Evolutionary conservation across 2,888 invertebrate species (phyloP), one percentile per base, ranked within the genome.

Genomic region (Hoplodrina ambigua): DNA sequence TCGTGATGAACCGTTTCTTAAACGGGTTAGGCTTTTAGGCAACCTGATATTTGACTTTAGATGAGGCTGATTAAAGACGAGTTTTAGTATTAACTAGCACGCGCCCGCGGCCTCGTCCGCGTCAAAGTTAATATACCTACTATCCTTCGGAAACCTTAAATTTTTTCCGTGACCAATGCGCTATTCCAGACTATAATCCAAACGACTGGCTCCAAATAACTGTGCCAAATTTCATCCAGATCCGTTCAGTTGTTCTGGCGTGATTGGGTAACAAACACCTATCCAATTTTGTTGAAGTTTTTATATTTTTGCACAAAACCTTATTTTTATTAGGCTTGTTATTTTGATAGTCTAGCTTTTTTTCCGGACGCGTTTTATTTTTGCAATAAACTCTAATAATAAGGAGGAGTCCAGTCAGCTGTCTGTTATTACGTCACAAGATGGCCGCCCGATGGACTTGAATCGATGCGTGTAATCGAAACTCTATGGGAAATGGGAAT

Each of bases 391-490:
- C 44, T 13, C 30, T 49, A 37, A 61, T 20, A 65, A 33, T 17
- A 63, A 37, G 19, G 30, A 56, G 56, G 50, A 59, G 33, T 69
- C 15, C 10, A 65, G 54, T 59, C 46, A 56, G 49, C 50, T 54
- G 46, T 61, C 46, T 65, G 11, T 54, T 33, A 58, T 79, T 68
- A 70, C 70, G 62, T 68, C 69, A 80, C 75, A 74, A 80, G 66
- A 80, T 75, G 72, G 76, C 80, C 7, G 74, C 58, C 25, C 65
- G 54, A 61, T 69, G 52, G 68, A 80, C 69, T 37, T 63, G 72
- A 75, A 82, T 41, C 64, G 70, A 58, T 64, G 68, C 77, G 77
- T 71, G 72, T 77, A 80, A 83, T 82, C 74, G 70, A 66, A 60
- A 53, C 54, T 65, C 60, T 64, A 69, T 66, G 69, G 79, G 46